Conservation (phyloP, 2,797 vertebrate species). For the Pagetopsis macropterus region DNA sequence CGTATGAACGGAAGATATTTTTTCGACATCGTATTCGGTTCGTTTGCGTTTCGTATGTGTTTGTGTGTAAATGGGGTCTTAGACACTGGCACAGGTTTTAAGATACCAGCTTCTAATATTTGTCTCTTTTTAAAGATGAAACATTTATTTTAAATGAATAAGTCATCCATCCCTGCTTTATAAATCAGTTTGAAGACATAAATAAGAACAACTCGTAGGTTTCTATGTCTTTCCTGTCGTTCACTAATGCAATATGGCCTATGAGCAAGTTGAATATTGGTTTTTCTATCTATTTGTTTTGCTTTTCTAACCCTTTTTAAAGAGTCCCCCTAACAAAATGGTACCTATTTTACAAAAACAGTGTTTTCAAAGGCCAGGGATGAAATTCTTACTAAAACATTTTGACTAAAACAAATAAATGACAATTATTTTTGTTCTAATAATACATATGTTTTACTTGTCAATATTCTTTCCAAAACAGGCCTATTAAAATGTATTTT, state of each 20-base stretch:
- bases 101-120: neutral
- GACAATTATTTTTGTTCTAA: slow-evolving; percentile 23
- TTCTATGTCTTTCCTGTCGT: neutral
- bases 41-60: too few relatives aligned
- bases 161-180: neutral
- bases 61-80: neutral
- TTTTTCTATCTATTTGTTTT: neutral
- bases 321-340: neutral
- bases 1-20: too few relatives aligned
- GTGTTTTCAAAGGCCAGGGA: neutral
- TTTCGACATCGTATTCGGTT: too few relatives aligned
- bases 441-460: slow-evolving; percentile 3
- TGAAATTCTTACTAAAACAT: neutral
- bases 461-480: neutral
- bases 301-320: neutral
- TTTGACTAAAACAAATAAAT: slow-evolving; percentile 15
- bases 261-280: neutral
- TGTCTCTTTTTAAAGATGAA: slow-evolving; percentile 1
- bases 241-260: neutral
- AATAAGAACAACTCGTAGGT: neutral
- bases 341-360: neutral
- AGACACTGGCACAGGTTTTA: slow-evolving; percentile 6
- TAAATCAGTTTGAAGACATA: neutral
- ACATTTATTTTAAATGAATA: neutral
- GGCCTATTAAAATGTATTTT: slow-evolving; percentile 3